These are phyloP conservation scores for Rhingia campestris DNA, from an alignment of 2,888 invertebrate genomes.

Conservation along the genomic window DNA sequence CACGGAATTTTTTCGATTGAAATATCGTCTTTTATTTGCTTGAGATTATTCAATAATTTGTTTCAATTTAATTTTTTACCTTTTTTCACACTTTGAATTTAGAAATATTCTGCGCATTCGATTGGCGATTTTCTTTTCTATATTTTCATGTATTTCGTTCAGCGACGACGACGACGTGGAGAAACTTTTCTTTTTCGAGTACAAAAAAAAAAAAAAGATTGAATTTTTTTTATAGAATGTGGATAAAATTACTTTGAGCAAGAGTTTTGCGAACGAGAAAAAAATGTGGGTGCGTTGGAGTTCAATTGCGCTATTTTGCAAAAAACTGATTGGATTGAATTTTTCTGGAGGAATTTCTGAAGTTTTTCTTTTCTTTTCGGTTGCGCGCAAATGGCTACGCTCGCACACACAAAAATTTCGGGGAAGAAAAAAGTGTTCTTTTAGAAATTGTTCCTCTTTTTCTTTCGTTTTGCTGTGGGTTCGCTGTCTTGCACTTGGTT, in stretches of 20 bases:
- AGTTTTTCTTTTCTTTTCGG: slow-evolving; percentile 39
- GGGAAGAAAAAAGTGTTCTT: slow-evolving; percentile 66
- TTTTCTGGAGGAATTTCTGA: slow-evolving; percentile 39
- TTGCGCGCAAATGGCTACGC: slow-evolving; percentile 73
- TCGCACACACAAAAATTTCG: slow-evolving; percentile 68
- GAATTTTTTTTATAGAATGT: slow-evolving; percentile 8
- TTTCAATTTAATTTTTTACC: slow-evolving; percentile 24
- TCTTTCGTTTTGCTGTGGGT: slow-evolving; percentile 29
- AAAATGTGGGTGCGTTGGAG: slow-evolving; percentile 42
- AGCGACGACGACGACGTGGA: slow-evolving; percentile 68
- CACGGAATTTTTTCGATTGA: slow-evolving; percentile 30
- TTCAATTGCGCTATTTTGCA: slow-evolving; percentile 26
- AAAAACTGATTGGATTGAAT: slow-evolving; percentile 30
- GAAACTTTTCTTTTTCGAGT: slow-evolving; percentile 52
- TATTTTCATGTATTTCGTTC: not conserved
- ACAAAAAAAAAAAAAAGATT: slow-evolving; percentile 22
- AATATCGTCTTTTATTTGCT: not conserved
- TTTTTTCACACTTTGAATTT: slow-evolving; percentile 63
- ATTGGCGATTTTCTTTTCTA: slow-evolving; percentile 55
- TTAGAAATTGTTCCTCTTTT: slow-evolving; percentile 49
- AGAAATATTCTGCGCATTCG: slow-evolving; percentile 60
- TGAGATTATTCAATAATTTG: no score
- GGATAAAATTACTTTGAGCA: slow-evolving; percentile 37
- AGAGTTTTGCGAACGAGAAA: slow-evolving; percentile 13
- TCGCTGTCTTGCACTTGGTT: slow-evolving; percentile 13